These are phyloP conservation scores for Coregonus suidteri DNA, from an alignment of 2,797 vertebrate species.

Conservation along the genomic window DNA sequence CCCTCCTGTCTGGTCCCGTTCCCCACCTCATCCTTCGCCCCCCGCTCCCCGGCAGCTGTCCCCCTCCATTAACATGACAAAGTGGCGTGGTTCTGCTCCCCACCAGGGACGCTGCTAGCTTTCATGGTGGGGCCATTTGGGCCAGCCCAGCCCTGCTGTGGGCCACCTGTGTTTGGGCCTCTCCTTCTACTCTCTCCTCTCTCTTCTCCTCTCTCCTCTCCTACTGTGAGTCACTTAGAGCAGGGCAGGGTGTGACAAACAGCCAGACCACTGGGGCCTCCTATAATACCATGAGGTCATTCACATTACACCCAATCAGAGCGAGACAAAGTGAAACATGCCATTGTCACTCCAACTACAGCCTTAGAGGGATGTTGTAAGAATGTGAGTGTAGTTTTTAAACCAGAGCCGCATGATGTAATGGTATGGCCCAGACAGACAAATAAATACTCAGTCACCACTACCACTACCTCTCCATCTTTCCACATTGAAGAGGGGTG, in stretches of 20 bases:
- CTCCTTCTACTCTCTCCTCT: background rate
- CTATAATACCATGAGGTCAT: background rate
- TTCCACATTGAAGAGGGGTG: no score
- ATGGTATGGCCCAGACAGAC: background rate
- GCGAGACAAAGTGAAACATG: background rate
- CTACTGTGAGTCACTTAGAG: no score
- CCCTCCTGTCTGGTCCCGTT: background rate
- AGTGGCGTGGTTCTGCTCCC: constrained; percentile 31
- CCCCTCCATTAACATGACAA: constrained; percentile 62
- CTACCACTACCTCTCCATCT: no score
- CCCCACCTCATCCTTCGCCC: constrained; percentile 4
- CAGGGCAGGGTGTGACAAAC: background rate
- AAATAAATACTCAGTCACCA: no score
- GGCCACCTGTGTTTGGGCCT: constrained; percentile 20
- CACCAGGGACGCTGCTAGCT: constrained; percentile 35
- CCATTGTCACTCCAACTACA: background rate
- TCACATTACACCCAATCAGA: background rate
- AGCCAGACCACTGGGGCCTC: background rate
- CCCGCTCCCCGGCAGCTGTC: constrained; percentile 47
- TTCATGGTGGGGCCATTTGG: constrained; percentile 42
- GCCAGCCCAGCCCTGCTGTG: constrained; percentile 4
- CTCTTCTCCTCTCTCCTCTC: background rate
- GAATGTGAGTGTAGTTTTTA: background rate
- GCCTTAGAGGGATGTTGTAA: background rate
- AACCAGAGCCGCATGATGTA: background rate